A percentile compares a stretch with the other conserved stretches of the same genome.
These are phyloP conservation scores for Macrocentrus cingulum DNA, from an alignment of 1,140 invertebrate genomes.

Conservation along the genomic window DNA sequence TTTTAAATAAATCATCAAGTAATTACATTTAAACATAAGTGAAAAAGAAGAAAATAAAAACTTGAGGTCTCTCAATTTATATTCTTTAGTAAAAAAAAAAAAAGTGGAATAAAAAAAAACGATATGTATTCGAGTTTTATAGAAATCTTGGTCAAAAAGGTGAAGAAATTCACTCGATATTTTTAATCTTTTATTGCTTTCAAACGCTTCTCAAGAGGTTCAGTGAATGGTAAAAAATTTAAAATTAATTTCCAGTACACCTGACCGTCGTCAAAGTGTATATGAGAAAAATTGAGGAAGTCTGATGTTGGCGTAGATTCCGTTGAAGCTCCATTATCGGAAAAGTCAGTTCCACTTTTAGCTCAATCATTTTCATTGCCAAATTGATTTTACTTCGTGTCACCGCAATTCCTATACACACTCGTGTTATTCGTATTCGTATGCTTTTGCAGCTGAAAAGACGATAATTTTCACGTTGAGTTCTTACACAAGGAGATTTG, in stretches of 20 bases:
- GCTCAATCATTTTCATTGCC: constrained; percentile 23
- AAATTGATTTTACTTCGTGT: constrained; percentile 17
- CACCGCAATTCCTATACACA: constrained; percentile 13
- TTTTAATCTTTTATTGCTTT: background rate
- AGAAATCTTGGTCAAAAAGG: background rate
- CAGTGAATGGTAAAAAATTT: constrained; percentile 30
- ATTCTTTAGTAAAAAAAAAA: background rate
- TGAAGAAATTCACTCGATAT: background rate
- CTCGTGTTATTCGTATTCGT: too few species aligned
- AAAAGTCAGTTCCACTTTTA: constrained; percentile 38
- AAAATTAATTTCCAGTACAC: constrained; percentile 49
- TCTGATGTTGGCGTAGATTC: constrained; percentile 26
- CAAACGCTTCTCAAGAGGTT: background rate
- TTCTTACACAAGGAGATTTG: too few species aligned
- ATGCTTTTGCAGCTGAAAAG: too few species aligned
- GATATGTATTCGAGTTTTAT: background rate
- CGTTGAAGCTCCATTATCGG: constrained; percentile 38
- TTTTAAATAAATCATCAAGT: too few species aligned
- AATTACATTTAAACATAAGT: too few species aligned
- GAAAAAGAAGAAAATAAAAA: too few species aligned
- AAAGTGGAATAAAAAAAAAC: background rate
- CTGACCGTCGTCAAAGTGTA: constrained; percentile 29
- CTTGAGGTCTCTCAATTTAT: too few species aligned
- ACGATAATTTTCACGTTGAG: too few species aligned
- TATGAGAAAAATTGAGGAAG: constrained; percentile 9